Percentiles rank a stretch among this genome's conserved stretches.
phyloP scores from a whole-genome alignment of 2,888 invertebrate species.

The Chloroclysta siterata region DNA sequence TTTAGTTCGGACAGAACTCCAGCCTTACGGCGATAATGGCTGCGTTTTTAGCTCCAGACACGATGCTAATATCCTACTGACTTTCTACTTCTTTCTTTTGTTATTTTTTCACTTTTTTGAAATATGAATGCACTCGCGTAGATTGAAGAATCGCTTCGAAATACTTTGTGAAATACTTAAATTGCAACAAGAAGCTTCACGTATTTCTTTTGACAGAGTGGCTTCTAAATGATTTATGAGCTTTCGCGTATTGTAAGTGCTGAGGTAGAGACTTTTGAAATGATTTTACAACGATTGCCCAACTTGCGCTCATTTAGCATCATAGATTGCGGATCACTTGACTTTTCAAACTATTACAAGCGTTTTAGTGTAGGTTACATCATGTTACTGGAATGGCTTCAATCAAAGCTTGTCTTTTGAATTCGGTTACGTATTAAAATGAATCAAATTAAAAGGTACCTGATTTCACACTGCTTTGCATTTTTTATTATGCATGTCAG shows the following conservation, averaged over 20 bases:
- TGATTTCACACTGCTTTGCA: conserved; percentile 80
- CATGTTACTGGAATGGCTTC: conserved; percentile 81
- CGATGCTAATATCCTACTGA: conserved; percentile 79
- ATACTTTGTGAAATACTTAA: conserved; percentile 63
- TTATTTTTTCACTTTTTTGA: conserved; percentile 77
- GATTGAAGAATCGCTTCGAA: conserved; percentile 77
- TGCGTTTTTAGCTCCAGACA: conserved; percentile 79
- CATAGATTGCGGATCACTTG: conserved; percentile 74
- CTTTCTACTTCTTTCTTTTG: conserved; percentile 75
- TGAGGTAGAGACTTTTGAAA: conserved; percentile 67
- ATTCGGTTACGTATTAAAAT: conserved; percentile 63
- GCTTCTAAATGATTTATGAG: conserved; percentile 72
- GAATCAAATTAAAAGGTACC: conserved; percentile 54
- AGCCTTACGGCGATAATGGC: conserved; percentile 72
- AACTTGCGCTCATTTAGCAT: conserved; percentile 73
- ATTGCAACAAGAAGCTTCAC: conserved; percentile 78
- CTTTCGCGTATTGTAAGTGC: conserved; percentile 78
- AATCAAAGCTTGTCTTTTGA: conserved; percentile 77
- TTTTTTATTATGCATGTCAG: conserved; percentile 82
- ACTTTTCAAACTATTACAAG: conserved; percentile 66
- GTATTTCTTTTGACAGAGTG: conserved; percentile 68
- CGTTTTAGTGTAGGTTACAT: conserved; percentile 60
- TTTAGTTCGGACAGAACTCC: conserved; percentile 69
- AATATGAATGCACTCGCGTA: conserved; percentile 82
- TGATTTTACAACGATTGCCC: conserved; percentile 60